Evolutionary conservation across 2,888 invertebrate genomes (phyloP).

Genomic region (Bursaphelenchus okinawaensis): DNA sequence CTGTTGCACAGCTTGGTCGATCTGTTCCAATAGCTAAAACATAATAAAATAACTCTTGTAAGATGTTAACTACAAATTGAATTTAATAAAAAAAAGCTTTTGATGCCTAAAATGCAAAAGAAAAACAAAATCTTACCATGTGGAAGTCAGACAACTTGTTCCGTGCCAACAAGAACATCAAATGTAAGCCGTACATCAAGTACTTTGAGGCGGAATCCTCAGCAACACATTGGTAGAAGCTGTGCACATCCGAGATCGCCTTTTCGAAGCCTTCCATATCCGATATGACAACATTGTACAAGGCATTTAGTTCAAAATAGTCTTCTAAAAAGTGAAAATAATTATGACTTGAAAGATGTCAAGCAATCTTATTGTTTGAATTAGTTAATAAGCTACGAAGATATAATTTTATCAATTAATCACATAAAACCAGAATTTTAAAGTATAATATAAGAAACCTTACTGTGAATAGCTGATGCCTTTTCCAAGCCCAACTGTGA

Average conservation of each 20-base stretch:
- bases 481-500: slow-evolving; percentile 13
- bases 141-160: slow-evolving; percentile 97
- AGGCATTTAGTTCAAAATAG: slow-evolving; percentile 88
- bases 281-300: slow-evolving; percentile 84
- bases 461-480: slow-evolving; percentile 28
- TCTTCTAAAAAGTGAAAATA: slow-evolving; percentile 65
- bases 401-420: too few species aligned
- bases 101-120: neutral
- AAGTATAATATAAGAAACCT: slow-evolving; percentile 10
- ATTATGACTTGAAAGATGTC: neutral
- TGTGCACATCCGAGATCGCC: slow-evolving; percentile 93
- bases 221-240: slow-evolving; percentile 91
- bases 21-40: slow-evolving; percentile 68
- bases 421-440: neutral
- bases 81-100: neutral
- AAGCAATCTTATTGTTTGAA: too few species aligned
- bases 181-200: slow-evolving; percentile 85
- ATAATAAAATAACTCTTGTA: neutral
- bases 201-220: slow-evolving; percentile 72
- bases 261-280: slow-evolving; percentile 93
- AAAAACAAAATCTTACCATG: slow-evolving; percentile 63
- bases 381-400: too few species aligned
- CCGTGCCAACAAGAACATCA: slow-evolving; percentile 84
- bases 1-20: slow-evolving; percentile 83
- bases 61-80: too few species aligned